Evolutionary conservation across 30 jellyfish, hydroid and myxozoan species (phyloP), one percentile per base, ranked within the genome.

Genomic region (Cassiopea xamachana): DNA sequence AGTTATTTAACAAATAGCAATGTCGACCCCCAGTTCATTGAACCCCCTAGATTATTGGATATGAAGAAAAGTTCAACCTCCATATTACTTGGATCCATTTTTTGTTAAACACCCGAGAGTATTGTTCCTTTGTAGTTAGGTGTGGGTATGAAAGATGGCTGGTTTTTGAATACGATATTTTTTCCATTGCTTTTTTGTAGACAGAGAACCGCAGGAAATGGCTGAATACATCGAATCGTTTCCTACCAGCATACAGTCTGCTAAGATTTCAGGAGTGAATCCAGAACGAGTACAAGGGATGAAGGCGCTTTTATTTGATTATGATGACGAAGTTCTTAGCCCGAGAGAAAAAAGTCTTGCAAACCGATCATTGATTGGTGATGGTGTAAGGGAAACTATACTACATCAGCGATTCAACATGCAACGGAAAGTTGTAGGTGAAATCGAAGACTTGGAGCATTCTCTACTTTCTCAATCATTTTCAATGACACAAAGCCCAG

Each of bases 241-340:
- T 60, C 69, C 95, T 7, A 71, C 90, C 48, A 79, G 95, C 60
- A 68, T 89, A 7, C 92, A 89, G 60, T 73, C 73, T 72, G 96
- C 96, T 14, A 81, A 89, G 80, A 81, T 82, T 14, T 46, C 92
- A 4, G 96, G 95, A 27, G 96, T 95, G 43, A 84, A 95, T 55
- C 95, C 99, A 50, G 83, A 75, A 69, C 86, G 95, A 48, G 72
- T 95, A 50, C 99, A 95, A 62, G 99, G 97, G 48, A 95, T 95
- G 99, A 95, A 95, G 69, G 97, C 99, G 6, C 90, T 93, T 7
- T 51, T 95, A 16, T 88, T 95, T 73, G 97, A 80, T 61, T 92
- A 86, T 7, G 97, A 87, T 1, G 96, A 82, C 16, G 96, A 91
- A 15, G 64, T 87, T 58, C 39, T 79, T 84, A 93, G 95, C 67